These are phyloP conservation scores for Cynaeus angustus DNA, from an alignment of 2,888 invertebrate genomes.

Conservation along the genomic window DNA sequence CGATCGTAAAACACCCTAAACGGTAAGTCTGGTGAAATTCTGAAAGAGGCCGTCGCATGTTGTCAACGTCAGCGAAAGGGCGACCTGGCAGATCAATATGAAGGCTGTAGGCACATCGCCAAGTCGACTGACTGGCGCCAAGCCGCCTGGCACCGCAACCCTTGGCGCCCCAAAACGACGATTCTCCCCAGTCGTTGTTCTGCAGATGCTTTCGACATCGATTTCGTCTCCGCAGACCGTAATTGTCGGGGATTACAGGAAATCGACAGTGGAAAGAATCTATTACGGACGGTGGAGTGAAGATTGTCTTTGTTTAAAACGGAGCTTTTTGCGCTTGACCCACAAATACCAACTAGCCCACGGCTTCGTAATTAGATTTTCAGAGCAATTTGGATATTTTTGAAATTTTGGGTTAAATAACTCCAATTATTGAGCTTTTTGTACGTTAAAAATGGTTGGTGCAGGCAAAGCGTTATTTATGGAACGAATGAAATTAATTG, in stretches of 20 bases:
- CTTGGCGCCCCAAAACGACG: slow-evolving; percentile 44
- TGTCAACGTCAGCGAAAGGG: slow-evolving; percentile 38
- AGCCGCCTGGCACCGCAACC: slow-evolving; percentile 58
- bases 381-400: too few species aligned
- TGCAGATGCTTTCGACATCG: slow-evolving; percentile 32
- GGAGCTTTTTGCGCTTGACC: too few species aligned
- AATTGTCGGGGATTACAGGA: slow-evolving; percentile 24
- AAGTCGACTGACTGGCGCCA: slow-evolving; percentile 60
- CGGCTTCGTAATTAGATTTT: too few species aligned
- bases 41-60: slow-evolving; percentile 26
- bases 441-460: too few species aligned
- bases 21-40: background rate
- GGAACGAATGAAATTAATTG: too few species aligned
- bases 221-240: slow-evolving; percentile 27
- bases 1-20: too few species aligned
- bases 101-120: slow-evolving; percentile 58
- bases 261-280: background rate
- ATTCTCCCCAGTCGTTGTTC: slow-evolving; percentile 41
- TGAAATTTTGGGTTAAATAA: too few species aligned
- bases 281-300: background rate
- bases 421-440: too few species aligned
- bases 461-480: too few species aligned
- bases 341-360: too few species aligned
- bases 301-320: background rate
- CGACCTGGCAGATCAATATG: slow-evolving; percentile 55